These are phyloP conservation scores for Ephestia elutella DNA, from an alignment of 1,140 invertebrate genomes.

Conservation along the genomic window DNA sequence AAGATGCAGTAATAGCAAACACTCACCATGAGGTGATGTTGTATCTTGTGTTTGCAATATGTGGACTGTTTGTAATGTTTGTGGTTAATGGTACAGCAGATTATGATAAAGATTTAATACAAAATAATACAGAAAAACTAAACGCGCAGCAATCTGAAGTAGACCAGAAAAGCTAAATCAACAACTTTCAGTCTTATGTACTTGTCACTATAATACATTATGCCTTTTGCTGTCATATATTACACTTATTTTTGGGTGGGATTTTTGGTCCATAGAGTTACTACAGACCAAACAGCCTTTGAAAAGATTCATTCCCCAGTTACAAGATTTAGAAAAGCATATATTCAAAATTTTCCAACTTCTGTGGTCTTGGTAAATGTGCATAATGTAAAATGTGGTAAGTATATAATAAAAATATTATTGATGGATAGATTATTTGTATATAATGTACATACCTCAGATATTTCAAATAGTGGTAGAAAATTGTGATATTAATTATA, in stretches of 20 bases:
- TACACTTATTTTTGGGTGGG: too few species aligned
- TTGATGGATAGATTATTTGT: constrained; percentile 6
- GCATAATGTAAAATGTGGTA: background rate
- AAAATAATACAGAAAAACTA: constrained; percentile 7
- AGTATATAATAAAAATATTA: background rate
- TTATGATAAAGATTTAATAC: constrained; percentile 38
- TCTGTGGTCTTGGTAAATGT: too few species aligned
- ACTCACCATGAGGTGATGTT: constrained; percentile 38
- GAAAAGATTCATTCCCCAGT: too few species aligned
- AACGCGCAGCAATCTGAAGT: background rate
- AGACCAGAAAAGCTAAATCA: too few species aligned
- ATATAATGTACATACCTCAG: constrained; percentile 25
- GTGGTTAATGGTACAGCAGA: constrained; percentile 35
- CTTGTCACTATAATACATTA: too few species aligned
- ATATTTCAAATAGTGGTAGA: constrained; percentile 14
- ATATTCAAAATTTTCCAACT: too few species aligned
- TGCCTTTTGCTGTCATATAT: too few species aligned
- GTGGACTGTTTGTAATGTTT: constrained; percentile 31
- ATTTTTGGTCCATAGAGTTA: too few species aligned
- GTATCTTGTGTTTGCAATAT: constrained; percentile 31
- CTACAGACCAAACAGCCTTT: too few species aligned
- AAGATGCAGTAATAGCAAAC: constrained; percentile 14
- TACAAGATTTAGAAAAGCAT: too few species aligned
- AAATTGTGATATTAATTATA: constrained; percentile 19
- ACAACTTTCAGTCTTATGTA: too few species aligned